Percentiles rank a stretch among this genome's conserved stretches.
Conservation (phyloP, 2,113 vertebrate genomes). For the Tichodroma muraria region DNA sequence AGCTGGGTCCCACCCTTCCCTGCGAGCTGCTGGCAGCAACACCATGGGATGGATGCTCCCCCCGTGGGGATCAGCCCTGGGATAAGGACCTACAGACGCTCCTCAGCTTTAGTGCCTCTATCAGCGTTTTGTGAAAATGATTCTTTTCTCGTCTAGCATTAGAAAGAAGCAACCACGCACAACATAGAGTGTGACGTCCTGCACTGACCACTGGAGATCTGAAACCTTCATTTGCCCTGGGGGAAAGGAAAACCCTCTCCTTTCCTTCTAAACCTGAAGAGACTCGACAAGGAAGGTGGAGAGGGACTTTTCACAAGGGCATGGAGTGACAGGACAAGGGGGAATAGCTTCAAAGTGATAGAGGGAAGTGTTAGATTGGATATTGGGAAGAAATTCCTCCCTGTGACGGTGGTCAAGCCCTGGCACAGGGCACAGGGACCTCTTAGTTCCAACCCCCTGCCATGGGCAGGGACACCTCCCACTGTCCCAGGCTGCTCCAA, state of each 20-base stretch:
- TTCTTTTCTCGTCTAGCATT: neutral
- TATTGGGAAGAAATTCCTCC: neutral
- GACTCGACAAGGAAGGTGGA: neutral
- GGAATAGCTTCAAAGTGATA: neutral
- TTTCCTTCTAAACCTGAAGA: neutral
- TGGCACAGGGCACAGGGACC: neutral
- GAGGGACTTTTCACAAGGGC: neutral
- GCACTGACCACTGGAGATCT: neutral
- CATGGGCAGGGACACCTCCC: neutral
- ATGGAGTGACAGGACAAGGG: neutral
- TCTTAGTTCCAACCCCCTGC: neutral
- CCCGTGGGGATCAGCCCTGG: neutral
- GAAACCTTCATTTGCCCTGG: neutral
- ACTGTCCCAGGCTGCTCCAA: neutral
- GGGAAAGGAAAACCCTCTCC: neutral
- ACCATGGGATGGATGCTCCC: neutral
- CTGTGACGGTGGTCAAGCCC: neutral
- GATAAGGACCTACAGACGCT: accelerated
- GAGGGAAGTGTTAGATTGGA: neutral
- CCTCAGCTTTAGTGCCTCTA: neutral
- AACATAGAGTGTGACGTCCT: accelerated
- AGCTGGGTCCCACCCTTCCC: neutral
- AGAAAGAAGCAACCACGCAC: neutral
- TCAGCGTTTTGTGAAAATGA: accelerated
- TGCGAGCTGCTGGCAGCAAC: neutral